Evolutionary conservation across 2,113 vertebrate species (phyloP).

Genomic region (Lucifuga dentata): DNA sequence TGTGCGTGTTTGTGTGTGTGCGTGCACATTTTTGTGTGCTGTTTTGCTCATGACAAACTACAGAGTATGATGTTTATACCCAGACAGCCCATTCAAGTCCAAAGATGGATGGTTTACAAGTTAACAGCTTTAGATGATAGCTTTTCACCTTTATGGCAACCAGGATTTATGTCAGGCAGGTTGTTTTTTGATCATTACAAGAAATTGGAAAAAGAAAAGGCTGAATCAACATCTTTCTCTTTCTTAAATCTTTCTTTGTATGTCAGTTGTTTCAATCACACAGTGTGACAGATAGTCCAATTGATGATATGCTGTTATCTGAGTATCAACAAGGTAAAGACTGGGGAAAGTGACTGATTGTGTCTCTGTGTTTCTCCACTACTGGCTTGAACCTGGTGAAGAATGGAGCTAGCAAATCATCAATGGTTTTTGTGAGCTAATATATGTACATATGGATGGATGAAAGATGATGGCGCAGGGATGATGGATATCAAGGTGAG

Average conservation of each 20-base stretch:
- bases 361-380: conserved; percentile 73
- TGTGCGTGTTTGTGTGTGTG: conserved; percentile 8
- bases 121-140: conserved; percentile 69
- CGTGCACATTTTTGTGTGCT: too few species aligned
- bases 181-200: conserved; percentile 63
- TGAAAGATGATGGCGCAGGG: conserved; percentile 12
- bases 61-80: conserved; percentile 21
- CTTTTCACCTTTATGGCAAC: conserved; percentile 55
- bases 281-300: conserved; percentile 62
- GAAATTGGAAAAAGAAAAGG: conserved; percentile 68
- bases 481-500: neutral
- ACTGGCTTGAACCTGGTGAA: conserved; percentile 58
- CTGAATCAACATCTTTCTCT: conserved; percentile 41
- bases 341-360: conserved; percentile 78
- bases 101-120: conserved; percentile 65
- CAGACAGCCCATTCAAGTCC: conserved; percentile 37
- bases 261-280: conserved; percentile 72
- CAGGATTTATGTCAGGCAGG: conserved; percentile 65
- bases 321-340: conserved; percentile 79
- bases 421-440: conserved; percentile 36
- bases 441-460: conserved; percentile 18
- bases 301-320: conserved; percentile 60
- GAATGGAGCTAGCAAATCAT: conserved; percentile 52
- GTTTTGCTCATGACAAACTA: conserved; percentile 43
- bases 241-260: conserved; percentile 12